phyloP scores from a whole-genome alignment of 2,113 vertebrate genomes.

The Hippocampus abdominalis region DNA sequence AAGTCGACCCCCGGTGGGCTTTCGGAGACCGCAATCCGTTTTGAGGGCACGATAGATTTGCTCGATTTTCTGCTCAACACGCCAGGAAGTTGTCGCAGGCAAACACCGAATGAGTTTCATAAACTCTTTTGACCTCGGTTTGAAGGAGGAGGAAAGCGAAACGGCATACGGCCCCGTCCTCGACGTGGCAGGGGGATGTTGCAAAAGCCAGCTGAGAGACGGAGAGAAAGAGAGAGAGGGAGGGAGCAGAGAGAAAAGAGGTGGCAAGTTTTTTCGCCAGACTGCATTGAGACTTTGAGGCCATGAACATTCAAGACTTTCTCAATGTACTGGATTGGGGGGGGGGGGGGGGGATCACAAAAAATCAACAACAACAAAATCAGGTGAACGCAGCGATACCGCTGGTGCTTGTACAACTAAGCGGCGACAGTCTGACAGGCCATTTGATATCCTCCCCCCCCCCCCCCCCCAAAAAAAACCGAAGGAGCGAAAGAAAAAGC shows the following conservation, averaged over 20 bases:
- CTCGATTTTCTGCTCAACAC: too few species aligned
- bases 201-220: conserved; percentile 28
- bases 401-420: background rate
- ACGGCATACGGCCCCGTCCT: conserved; percentile 35
- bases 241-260: background rate
- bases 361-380: background rate
- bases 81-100: too few species aligned
- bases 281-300: conserved; percentile 11
- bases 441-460: too few species aligned
- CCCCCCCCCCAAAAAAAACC: too few species aligned
- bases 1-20: background rate
- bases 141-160: conserved; percentile 2
- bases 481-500: too few species aligned
- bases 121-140: conserved; percentile 51
- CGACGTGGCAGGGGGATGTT: conserved; percentile 68
- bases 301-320: background rate
- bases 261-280: background rate
- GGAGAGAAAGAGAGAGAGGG: conserved; percentile 5
- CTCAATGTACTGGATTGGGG: background rate
- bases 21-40: background rate
- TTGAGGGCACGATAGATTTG: background rate
- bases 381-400: background rate
- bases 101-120: background rate
- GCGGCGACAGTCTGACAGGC: too few species aligned
- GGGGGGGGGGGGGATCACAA: background rate